These are phyloP conservation scores for Euclidia mi DNA, from an alignment of 2,888 invertebrate genomes.

Conservation along the genomic window DNA sequence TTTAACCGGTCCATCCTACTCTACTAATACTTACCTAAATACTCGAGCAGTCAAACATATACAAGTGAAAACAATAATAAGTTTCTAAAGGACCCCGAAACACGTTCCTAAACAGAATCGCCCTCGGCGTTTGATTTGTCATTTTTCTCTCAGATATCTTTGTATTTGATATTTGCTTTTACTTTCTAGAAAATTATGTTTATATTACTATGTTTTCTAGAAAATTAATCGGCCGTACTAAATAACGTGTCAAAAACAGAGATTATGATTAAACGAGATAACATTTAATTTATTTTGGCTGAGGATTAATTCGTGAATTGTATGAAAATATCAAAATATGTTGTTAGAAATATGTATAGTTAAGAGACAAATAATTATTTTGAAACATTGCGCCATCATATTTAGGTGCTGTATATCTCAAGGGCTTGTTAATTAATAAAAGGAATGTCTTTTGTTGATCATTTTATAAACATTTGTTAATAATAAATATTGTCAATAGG, in stretches of 20 bases:
- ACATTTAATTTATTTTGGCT: slow-evolving; percentile 37
- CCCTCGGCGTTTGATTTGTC: slow-evolving; percentile 19
- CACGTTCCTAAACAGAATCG: slow-evolving; percentile 15
- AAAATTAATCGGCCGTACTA: slow-evolving; percentile 41
- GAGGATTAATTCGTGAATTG: slow-evolving; percentile 17
- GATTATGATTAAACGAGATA: slow-evolving; percentile 33
- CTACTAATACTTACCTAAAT: too few species aligned
- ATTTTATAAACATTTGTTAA: too few species aligned
- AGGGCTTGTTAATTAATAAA: too few species aligned
- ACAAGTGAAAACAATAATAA: too few species aligned
- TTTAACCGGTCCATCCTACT: too few species aligned
- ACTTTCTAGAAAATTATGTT: too few species aligned
- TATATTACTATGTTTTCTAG: slow-evolving; percentile 35
- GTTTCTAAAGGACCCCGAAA: not conserved
- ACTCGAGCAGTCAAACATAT: too few species aligned
- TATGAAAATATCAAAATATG: slow-evolving; percentile 31
- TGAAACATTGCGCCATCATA: too few species aligned
- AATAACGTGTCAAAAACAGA: slow-evolving; percentile 51
- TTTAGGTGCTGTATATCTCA: too few species aligned
- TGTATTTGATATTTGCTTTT: slow-evolving; percentile 36
- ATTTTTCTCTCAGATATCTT: slow-evolving; percentile 25
- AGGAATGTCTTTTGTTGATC: too few species aligned
- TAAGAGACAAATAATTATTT: too few species aligned
- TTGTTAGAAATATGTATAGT: slow-evolving; percentile 4
- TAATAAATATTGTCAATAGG: too few species aligned